Percentiles rank a stretch among this genome's conserved stretches.
These are phyloP conservation scores for Craniophora ligustri DNA, from an alignment of 2,888 invertebrate genomes.

Conservation along the genomic window DNA sequence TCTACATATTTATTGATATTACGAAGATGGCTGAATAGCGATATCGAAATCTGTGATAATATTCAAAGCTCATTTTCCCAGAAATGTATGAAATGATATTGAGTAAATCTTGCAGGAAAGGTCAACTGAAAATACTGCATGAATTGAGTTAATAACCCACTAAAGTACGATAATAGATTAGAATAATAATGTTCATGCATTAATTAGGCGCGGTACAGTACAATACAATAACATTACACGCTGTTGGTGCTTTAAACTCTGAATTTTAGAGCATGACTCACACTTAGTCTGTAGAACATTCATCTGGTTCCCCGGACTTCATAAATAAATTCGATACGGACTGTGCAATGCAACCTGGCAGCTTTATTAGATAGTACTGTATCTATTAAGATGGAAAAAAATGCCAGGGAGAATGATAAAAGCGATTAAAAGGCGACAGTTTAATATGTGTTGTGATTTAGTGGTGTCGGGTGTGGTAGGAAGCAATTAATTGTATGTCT, in stretches of 20 bases:
- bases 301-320: slow-evolving; percentile 47
- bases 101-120: slow-evolving; percentile 2
- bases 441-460: slow-evolving; percentile 78
- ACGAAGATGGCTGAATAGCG: neutral
- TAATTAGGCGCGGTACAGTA: slow-evolving; percentile 43
- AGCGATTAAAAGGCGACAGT: slow-evolving; percentile 74
- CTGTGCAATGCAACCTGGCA: slow-evolving; percentile 72
- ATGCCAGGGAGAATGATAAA: slow-evolving; percentile 65
- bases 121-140: slow-evolving; percentile 25
- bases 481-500: slow-evolving; percentile 84
- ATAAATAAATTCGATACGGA: slow-evolving; percentile 74
- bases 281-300: slow-evolving; percentile 47
- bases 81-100: neutral
- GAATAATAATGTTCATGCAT: slow-evolving; percentile 47
- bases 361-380: slow-evolving; percentile 63
- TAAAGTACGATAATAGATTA: slow-evolving; percentile 49
- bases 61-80: neutral
- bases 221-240: slow-evolving; percentile 47
- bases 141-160: slow-evolving; percentile 37
- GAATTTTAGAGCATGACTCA: slow-evolving; percentile 53
- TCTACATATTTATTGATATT: neutral
- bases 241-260: slow-evolving; percentile 46
- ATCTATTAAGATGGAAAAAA: slow-evolving; percentile 59
- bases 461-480: slow-evolving; percentile 75
- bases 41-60: slow-evolving; percentile 6